These are phyloP conservation scores for Egretta garzetta DNA, from an alignment of 2,113 vertebrate genomes.

Conservation along the genomic window DNA sequence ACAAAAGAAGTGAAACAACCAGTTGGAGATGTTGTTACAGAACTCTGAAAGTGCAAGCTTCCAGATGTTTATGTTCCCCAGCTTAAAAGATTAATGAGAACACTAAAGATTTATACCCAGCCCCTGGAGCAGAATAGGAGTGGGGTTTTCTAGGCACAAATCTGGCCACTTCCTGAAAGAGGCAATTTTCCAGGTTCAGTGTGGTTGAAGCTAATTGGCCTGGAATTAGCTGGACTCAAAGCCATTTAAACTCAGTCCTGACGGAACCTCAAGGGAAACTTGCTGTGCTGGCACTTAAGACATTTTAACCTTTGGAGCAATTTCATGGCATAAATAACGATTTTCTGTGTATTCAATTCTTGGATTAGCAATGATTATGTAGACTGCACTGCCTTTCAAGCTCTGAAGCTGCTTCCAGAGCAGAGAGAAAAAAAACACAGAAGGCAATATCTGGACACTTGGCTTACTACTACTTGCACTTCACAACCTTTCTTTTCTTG, in stretches of 20 bases:
- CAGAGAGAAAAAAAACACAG: neutral
- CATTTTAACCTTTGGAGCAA: slow-evolving; percentile 16
- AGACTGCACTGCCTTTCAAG: neutral
- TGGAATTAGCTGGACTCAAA: slow-evolving; percentile 38
- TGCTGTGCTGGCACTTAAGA: neutral
- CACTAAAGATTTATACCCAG: slow-evolving; percentile 51
- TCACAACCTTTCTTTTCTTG: neutral
- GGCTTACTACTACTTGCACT: neutral
- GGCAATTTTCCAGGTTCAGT: slow-evolving; percentile 19
- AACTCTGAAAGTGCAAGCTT: slow-evolving; percentile 51
- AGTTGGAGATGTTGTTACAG: slow-evolving; percentile 55
- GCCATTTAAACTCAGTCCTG: slow-evolving; percentile 20
- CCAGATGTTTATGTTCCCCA: slow-evolving; percentile 62
- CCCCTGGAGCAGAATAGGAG: slow-evolving; percentile 39
- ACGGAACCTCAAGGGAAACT: slow-evolving; percentile 24
- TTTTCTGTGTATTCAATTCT: neutral
- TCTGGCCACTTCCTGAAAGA: slow-evolving; percentile 1
- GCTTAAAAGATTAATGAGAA: slow-evolving; percentile 65
- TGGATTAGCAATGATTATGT: neutral
- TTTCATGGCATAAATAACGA: slow-evolving; percentile 15
- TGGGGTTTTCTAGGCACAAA: slow-evolving; percentile 37
- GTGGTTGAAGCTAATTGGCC: slow-evolving; percentile 42
- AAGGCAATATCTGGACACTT: neutral
- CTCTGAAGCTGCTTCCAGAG: neutral
- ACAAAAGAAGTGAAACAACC: slow-evolving; percentile 61